phyloP scores from a whole-genome alignment of 2,797 vertebrate species.

The Hirundo rustica region DNA sequence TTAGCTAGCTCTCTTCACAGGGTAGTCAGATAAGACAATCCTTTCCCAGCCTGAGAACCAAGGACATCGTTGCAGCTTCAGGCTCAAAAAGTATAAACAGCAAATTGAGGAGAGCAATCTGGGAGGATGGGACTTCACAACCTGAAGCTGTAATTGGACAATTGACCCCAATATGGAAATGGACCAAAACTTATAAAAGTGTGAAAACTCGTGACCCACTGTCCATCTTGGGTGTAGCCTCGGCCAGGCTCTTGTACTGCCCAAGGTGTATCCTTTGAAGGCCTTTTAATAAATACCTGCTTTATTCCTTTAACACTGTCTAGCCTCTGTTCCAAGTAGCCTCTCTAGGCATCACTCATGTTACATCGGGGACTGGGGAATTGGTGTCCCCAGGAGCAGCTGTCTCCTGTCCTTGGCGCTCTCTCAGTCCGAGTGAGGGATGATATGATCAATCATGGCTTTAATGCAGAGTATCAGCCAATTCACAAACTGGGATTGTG shows the following conservation, averaged over 20 bases:
- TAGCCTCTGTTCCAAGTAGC: not conserved
- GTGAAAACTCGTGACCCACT: not conserved
- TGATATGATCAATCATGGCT: not conserved
- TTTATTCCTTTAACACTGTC: not conserved
- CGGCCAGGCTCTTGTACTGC: not conserved
- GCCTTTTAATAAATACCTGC: not conserved
- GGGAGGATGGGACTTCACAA: not conserved
- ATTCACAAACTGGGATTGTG: not conserved
- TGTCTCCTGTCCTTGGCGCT: not conserved
- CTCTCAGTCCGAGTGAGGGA: not conserved
- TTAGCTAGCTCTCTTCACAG: not conserved
- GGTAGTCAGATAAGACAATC: not conserved
- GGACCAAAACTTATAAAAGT: not conserved
- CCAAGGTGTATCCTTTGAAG: not conserved
- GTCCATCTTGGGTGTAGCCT: not conserved
- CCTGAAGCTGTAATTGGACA: not conserved
- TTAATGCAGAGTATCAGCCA: not conserved
- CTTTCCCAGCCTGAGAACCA: not conserved
- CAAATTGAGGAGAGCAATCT: not conserved
- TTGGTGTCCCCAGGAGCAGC: not conserved
- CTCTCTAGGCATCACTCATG: not conserved
- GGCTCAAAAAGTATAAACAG: not conserved
- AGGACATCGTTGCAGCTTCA: not conserved
- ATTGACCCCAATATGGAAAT: not conserved
- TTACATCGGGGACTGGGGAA: accelerated